These are phyloP conservation scores for Chaetodon trifasciatus DNA, from an alignment of 2,797 vertebrate genomes.

Conservation along the genomic window DNA sequence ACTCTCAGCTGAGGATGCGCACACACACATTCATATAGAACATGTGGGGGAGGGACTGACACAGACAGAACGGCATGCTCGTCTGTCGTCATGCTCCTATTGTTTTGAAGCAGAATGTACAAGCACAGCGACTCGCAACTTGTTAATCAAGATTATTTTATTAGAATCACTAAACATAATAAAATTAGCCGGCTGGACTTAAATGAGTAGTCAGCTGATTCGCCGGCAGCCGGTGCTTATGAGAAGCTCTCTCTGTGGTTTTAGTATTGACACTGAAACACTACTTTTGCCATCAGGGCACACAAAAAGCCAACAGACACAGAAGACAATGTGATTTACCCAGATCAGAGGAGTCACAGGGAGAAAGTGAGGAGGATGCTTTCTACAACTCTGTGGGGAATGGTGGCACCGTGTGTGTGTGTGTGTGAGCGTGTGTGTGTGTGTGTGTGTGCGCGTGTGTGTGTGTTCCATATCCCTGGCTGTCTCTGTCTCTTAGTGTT, in stretches of 20 bases:
- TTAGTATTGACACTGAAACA: slow-evolving; percentile 2
- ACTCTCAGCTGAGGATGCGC: too few relatives aligned
- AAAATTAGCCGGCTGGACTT: too few relatives aligned
- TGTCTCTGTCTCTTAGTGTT: slow-evolving; percentile 79
- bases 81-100: too few relatives aligned
- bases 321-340: slow-evolving; percentile 39
- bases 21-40: too few relatives aligned
- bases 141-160: too few relatives aligned
- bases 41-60: too few relatives aligned
- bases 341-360: slow-evolving; percentile 26
- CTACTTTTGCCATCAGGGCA: neutral
- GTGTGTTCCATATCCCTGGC: slow-evolving; percentile 60
- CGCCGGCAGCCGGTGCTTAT: too few relatives aligned
- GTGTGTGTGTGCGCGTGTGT: slow-evolving; percentile 40
- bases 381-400: slow-evolving; percentile 14
- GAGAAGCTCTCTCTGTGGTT: slow-evolving; percentile 1
- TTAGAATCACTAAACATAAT: too few relatives aligned
- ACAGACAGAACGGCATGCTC: too few relatives aligned
- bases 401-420: slow-evolving; percentile 20
- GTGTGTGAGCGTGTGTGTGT: slow-evolving; percentile 36
- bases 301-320: neutral
- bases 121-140: too few relatives aligned
- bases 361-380: slow-evolving; percentile 26
- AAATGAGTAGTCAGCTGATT: too few relatives aligned
- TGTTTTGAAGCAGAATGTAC: too few relatives aligned